phyloP scores from a whole-genome alignment of 2,888 invertebrate genomes.

The Meiosimyza decipiens region DNA sequence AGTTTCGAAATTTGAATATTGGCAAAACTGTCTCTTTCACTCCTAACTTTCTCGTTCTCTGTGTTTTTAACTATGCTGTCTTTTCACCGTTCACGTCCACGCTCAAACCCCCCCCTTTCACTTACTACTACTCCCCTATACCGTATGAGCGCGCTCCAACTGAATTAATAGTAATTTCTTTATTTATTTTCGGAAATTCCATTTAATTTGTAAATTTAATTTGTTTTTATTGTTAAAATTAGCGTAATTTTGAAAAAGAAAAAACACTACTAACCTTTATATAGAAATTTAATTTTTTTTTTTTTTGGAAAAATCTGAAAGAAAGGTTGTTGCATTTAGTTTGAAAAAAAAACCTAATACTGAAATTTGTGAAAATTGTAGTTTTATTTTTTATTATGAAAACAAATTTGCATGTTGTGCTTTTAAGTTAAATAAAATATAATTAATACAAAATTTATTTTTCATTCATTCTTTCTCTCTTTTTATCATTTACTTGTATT shows the following conservation, averaged over 20 bases:
- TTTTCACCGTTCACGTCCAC: background rate
- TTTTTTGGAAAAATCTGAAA: background rate
- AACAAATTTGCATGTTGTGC: conserved; percentile 24
- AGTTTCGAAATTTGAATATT: conserved; percentile 17
- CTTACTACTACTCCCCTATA: background rate
- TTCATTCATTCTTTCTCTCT: conserved; percentile 22
- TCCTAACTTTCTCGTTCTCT: conserved; percentile 16
- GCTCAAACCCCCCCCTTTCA: no score
- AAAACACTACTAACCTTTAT: conserved; percentile 1
- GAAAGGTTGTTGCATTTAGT: background rate
- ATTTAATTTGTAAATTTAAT: no score
- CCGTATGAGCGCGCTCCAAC: background rate
- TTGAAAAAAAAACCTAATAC: no score
- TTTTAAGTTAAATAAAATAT: no score
- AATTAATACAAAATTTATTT: no score
- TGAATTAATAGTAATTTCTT: background rate
- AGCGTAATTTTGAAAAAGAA: background rate
- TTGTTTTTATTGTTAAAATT: background rate
- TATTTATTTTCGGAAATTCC: background rate
- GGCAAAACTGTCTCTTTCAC: conserved; percentile 8
- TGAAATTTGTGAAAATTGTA: conserved; percentile 34
- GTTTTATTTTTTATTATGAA: conserved; percentile 37
- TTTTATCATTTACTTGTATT: conserved; percentile 17
- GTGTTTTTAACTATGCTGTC: background rate
- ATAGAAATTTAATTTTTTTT: no score